Evolutionary conservation across 2,797 vertebrate species (phyloP), one percentile per base, ranked within the genome.

Genomic region (Rhinophrynus dorsalis): DNA sequence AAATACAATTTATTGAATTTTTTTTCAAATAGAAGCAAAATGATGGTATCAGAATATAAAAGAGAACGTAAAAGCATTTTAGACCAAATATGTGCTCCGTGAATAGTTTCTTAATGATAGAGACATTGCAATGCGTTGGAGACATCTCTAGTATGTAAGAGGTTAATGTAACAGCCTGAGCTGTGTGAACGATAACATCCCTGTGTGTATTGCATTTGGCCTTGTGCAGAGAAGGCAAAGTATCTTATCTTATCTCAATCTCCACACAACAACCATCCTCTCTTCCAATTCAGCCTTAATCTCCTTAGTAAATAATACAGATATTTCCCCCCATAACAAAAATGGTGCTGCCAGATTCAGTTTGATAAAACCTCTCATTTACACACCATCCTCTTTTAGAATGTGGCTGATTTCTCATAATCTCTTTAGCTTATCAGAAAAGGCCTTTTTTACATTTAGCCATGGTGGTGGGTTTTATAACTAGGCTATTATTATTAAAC

Each of bases 301-400:
- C 96, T 96, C 91, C 92, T 92, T 88, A 94, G 94, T 98, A 97
- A 98, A 98, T 96, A 98, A 97, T 95, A 95, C 92, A 93, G 94
- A 97, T 97, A 97, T 98, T 97, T 96, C 91, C 91, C n/a, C 92
- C 86, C 85, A 78, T 86, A 89, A 91, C 86, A 88, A 91, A 90
- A 91, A 90, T 88, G 87, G 87, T 80, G 86, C 86, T 90, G 89
- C 87, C 89, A 92, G 90, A 92, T 92, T 85, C 79, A 76, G 82
- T 18, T 79, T 80, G 94, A 95, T 94, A 92, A 91, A 84, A 88
- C 91, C 85, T 86, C 86, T 94, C 89, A 86, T 90, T 94, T 93
- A 92, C 90, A 92, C 88, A 90, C 86, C 86, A 87, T 90, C 88
- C 90, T 89, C 87, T 89, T 90, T 92, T 85, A 88, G 87, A 89